A percentile compares a stretch with the other conserved stretches of the same genome.
These are phyloP conservation scores for Fragum sueziense DNA, from an alignment of 2,888 invertebrate genomes.

Conservation along the genomic window DNA sequence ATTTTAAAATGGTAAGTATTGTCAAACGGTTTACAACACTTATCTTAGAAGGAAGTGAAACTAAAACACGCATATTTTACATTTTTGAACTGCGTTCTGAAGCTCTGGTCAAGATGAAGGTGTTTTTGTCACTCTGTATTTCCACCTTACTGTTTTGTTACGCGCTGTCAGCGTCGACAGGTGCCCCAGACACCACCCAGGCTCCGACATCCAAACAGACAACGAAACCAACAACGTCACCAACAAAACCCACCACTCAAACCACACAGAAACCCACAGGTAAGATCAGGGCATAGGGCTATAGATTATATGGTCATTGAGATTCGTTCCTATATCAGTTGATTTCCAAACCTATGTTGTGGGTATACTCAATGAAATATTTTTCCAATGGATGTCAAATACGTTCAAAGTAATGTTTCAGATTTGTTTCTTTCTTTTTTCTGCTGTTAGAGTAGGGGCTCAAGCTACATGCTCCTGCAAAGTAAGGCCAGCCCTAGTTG, in stretches of 20 bases:
- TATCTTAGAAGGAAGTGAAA: background rate
- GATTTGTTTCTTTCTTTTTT: too few relatives aligned
- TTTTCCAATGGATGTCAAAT: too few relatives aligned
- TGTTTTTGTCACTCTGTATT: background rate
- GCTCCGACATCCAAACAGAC: background rate
- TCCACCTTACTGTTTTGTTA: background rate
- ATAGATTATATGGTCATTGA: too few relatives aligned
- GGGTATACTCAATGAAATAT: too few relatives aligned
- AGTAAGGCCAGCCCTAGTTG: too few relatives aligned
- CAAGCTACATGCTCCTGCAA: too few relatives aligned
- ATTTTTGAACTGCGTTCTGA: background rate
- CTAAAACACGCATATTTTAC: background rate
- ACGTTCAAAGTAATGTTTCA: too few relatives aligned
- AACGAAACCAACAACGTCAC: background rate
- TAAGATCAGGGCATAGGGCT: background rate
- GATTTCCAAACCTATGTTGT: too few relatives aligned
- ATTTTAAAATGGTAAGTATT: too few relatives aligned
- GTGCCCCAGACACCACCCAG: background rate
- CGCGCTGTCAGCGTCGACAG: conserved; percentile 10
- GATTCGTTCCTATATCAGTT: too few relatives aligned
- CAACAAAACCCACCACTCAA: background rate
- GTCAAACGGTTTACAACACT: too few relatives aligned
- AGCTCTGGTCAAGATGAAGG: background rate
- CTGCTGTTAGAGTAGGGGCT: too few relatives aligned
- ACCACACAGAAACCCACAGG: background rate